Evolutionary conservation across 2,113 vertebrate genomes (phyloP).

Genomic region (Osmerus eperlanus): DNA sequence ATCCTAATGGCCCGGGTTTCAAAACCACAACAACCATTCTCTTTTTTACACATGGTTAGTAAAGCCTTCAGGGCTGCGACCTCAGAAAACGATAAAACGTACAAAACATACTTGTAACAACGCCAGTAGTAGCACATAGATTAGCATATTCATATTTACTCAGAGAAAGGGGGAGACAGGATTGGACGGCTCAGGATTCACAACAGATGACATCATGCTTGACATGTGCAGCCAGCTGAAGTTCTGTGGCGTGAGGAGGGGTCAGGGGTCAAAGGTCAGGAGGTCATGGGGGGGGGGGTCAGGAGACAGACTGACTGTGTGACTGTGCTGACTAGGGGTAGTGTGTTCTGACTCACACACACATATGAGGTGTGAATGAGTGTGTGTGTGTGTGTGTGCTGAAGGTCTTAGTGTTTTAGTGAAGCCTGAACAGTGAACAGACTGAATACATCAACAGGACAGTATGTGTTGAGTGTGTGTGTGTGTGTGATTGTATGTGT

Average conservation of each 20-base stretch:
- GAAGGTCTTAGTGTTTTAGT: too few species aligned
- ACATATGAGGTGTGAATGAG: background rate
- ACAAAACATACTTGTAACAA: slow-evolving; percentile 47
- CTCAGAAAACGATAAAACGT: slow-evolving; percentile 32
- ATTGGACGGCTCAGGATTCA: slow-evolving; percentile 27
- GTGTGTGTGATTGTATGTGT: too few species aligned
- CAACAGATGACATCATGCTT: slow-evolving; percentile 20
- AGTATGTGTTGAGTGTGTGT: too few species aligned
- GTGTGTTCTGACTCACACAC: slow-evolving; percentile 20
- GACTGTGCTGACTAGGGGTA: slow-evolving; percentile 8
- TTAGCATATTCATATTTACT: slow-evolving; percentile 55
- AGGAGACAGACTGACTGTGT: background rate
- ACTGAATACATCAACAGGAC: too few species aligned
- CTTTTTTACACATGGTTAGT: too few species aligned
- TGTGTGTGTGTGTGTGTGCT: too few species aligned
- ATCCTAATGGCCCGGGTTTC: too few species aligned
- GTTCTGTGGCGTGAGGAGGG: too few species aligned
- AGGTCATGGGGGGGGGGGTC: background rate
- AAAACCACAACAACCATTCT: too few species aligned
- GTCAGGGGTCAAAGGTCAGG: slow-evolving; percentile 5
- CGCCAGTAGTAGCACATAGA: slow-evolving; percentile 55
- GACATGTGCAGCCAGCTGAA: too few species aligned
- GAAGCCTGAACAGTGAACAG: too few species aligned
- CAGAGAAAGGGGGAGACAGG: slow-evolving; percentile 27
- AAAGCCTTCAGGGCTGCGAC: too few species aligned